Percentiles rank a stretch among this genome's conserved stretches.
These are phyloP conservation scores for Lycocerus yunnanus DNA, from an alignment of 2,888 invertebrate genomes.

Conservation along the genomic window DNA sequence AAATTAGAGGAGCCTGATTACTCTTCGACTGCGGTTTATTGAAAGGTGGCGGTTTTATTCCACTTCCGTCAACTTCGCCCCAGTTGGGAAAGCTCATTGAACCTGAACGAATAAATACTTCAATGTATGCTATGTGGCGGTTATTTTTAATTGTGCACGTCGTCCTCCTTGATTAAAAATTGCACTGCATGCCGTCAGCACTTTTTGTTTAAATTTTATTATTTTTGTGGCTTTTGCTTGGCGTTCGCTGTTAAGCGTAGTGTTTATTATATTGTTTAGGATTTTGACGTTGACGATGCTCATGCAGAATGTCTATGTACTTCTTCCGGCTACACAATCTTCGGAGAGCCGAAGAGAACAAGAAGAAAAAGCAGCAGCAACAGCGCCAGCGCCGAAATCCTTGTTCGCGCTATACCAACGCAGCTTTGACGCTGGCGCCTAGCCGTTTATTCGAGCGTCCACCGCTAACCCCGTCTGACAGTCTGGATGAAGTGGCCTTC, in stretches of 20 bases:
- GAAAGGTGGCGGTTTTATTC: neutral
- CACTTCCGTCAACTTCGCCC: neutral
- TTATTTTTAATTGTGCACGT: neutral
- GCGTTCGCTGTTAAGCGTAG: slow-evolving; percentile 19
- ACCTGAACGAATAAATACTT: neutral
- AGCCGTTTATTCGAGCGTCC: slow-evolving; percentile 84
- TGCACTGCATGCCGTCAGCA: neutral
- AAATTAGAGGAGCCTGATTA: neutral
- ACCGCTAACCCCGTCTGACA: slow-evolving; percentile 84
- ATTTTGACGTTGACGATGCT: slow-evolving; percentile 30
- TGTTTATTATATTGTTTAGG: slow-evolving; percentile 19
- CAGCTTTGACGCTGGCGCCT: slow-evolving; percentile 70
- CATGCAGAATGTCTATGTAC: slow-evolving; percentile 86
- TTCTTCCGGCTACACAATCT: slow-evolving; percentile 93
- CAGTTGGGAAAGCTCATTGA: neutral
- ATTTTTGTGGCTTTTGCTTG: slow-evolving; percentile 12
- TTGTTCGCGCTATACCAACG: slow-evolving; percentile 60
- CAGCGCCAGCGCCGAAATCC: slow-evolving; percentile 39
- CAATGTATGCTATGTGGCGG: neutral
- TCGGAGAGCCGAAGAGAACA: slow-evolving; percentile 81
- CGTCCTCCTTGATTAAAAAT: neutral
- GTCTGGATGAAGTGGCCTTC: slow-evolving; percentile 88
- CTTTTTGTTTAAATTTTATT: neutral
- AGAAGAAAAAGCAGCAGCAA: slow-evolving; percentile 64
- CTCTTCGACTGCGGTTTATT: neutral